A percentile compares a stretch with the other conserved stretches of the same genome.
Conservation (phyloP, 2,113 vertebrate species). For the Hemiscyllium ocellatum region DNA sequence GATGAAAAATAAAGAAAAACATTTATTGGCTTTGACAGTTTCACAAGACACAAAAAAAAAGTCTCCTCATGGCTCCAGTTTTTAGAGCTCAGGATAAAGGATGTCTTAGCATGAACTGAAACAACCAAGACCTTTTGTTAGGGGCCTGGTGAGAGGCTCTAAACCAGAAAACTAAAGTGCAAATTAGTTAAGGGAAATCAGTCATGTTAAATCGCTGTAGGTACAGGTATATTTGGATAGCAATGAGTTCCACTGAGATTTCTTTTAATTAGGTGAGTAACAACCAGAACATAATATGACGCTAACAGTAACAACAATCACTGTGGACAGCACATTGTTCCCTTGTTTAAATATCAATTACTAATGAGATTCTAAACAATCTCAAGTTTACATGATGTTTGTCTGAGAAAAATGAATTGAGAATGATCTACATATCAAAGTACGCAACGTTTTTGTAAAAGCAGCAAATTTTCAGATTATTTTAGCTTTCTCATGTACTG, state of each 20-base stretch:
- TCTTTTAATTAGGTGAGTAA: neutral
- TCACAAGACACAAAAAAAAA: constrained; percentile 68
- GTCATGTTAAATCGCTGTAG: constrained; percentile 60
- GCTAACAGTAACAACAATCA: neutral
- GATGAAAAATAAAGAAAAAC: constrained; percentile 80
- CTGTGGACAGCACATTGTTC: neutral
- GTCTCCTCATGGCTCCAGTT: constrained; percentile 69
- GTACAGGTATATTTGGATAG: constrained; percentile 58
- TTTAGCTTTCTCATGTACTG: neutral
- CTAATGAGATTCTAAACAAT: constrained; percentile 30
- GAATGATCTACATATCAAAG: neutral
- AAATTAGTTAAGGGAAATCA: constrained; percentile 71
- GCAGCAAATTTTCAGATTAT: neutral
- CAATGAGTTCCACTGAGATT: constrained; percentile 13
- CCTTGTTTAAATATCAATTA: constrained; percentile 27
- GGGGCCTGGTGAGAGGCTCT: constrained; percentile 59
- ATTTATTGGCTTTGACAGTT: constrained; percentile 83
- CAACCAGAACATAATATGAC: neutral
- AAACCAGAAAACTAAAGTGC: constrained; percentile 73
- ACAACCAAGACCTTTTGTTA: constrained; percentile 65
- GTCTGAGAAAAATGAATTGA: neutral
- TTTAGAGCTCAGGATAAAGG: constrained; percentile 66
- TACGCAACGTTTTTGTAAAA: neutral
- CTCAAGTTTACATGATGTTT: neutral
- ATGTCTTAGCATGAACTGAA: constrained; percentile 56